Conservation (phyloP, 2,797 vertebrate genomes). For the Lepidocolaptes lacrymiger region DNA sequence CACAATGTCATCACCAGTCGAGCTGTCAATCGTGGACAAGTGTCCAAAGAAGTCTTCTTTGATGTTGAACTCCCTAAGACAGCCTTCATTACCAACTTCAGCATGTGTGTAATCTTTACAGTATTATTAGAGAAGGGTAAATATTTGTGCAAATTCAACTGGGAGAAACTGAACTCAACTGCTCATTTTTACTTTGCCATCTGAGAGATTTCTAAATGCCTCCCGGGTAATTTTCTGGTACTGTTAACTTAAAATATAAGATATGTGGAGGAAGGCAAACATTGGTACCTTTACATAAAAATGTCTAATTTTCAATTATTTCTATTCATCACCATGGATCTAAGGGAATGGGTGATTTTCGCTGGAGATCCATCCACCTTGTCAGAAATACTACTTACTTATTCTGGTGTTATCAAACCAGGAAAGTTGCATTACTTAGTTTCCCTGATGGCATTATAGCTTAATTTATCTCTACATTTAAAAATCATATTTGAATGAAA, state of each 20-base stretch:
- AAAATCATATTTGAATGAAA: background rate
- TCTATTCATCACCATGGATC: background rate
- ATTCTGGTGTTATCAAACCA: background rate
- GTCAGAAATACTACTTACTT: background rate
- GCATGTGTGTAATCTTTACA: slow-evolving; percentile 82
- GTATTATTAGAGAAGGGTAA: background rate
- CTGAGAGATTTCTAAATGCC: background rate
- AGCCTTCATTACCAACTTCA: slow-evolving; percentile 93
- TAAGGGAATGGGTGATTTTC: background rate
- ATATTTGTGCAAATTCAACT: background rate
- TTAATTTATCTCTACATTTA: background rate
- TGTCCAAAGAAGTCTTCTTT: slow-evolving; percentile 85
- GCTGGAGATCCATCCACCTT: background rate
- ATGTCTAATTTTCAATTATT: background rate
- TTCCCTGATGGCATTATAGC: background rate
- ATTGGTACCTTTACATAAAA: background rate
- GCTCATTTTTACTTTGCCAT: background rate
- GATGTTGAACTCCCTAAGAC: slow-evolving; percentile 91
- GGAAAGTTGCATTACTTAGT: background rate
- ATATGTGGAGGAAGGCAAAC: background rate
- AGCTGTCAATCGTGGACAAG: slow-evolving; percentile 82
- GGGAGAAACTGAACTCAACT: background rate
- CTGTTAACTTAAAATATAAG: background rate
- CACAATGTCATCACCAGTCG: slow-evolving; percentile 88
- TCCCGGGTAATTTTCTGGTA: background rate